Evolutionary conservation across 2,113 vertebrate species (phyloP).

Genomic region (Stomatorhinus ivindoensis): DNA sequence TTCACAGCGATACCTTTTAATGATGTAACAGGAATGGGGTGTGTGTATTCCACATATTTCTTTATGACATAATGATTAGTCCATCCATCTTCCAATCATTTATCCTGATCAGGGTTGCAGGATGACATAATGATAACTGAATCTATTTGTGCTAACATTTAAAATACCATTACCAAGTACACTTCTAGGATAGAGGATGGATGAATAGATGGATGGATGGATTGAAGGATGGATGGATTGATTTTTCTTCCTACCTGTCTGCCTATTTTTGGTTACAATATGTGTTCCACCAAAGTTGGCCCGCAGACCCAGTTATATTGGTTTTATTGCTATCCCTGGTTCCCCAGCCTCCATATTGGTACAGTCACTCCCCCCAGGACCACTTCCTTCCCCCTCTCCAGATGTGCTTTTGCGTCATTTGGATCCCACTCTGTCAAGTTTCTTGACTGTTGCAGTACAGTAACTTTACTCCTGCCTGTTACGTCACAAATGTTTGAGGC

Average conservation of each 20-base stretch:
- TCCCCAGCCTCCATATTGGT: neutral
- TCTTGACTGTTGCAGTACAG: neutral
- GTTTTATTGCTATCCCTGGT: neutral
- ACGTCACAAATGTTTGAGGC: neutral
- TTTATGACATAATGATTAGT: neutral
- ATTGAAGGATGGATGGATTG: no score
- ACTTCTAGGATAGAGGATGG: neutral
- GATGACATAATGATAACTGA: neutral
- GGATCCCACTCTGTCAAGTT: neutral
- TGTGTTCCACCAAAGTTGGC: neutral
- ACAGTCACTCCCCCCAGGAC: neutral
- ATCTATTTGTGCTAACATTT: neutral
- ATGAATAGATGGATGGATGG: neutral
- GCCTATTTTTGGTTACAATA: neutral
- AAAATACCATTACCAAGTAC: neutral
- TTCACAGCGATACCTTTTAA: neutral
- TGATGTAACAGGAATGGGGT: neutral
- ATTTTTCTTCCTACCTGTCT: neutral
- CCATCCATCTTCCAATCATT: neutral
- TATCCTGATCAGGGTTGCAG: neutral
- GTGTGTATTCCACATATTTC: neutral
- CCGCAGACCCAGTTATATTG: neutral
- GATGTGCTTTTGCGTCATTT: neutral
- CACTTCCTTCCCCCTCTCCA: neutral
- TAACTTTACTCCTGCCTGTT: neutral